Evolutionary conservation across 2,797 vertebrate genomes (phyloP).

Genomic region (Cyprinodon diabolis): DNA sequence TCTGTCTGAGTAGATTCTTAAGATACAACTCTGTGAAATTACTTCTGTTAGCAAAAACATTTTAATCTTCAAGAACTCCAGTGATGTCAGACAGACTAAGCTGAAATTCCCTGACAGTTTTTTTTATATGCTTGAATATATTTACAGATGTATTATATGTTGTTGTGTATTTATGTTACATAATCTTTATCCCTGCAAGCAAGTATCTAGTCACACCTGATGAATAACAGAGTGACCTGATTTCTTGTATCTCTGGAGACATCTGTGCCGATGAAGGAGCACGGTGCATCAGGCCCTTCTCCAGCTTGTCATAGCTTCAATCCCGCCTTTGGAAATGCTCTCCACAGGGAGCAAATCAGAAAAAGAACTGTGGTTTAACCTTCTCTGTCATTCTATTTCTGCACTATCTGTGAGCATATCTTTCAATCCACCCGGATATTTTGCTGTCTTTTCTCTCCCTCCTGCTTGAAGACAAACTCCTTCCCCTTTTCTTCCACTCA

Average conservation of each 20-base stretch:
- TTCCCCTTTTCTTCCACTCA: slow-evolving; percentile 45
- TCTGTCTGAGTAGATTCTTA: slow-evolving; percentile 43
- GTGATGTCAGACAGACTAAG: slow-evolving; percentile 22
- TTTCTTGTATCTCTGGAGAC: slow-evolving; percentile 72
- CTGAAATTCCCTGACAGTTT: slow-evolving; percentile 4
- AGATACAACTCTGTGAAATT: slow-evolving; percentile 55
- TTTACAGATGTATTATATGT: background rate
- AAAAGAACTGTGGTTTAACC: slow-evolving; percentile 68
- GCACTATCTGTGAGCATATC: slow-evolving; percentile 46
- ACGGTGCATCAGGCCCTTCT: slow-evolving; percentile 58
- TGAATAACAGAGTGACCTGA: slow-evolving; percentile 73
- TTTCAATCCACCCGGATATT: slow-evolving; percentile 59
- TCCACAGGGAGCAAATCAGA: slow-evolving; percentile 65
- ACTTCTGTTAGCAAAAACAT: slow-evolving; percentile 11
- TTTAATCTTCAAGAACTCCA: slow-evolving; percentile 34
- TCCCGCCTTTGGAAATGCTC: slow-evolving; percentile 68
- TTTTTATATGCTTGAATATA: background rate
- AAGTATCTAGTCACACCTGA: slow-evolving; percentile 69
- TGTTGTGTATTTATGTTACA: slow-evolving; percentile 39
- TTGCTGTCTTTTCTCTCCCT: slow-evolving; percentile 56
- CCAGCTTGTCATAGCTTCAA: slow-evolving; percentile 75
- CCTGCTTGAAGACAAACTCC: slow-evolving; percentile 59
- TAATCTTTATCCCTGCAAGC: slow-evolving; percentile 53
- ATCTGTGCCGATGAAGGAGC: slow-evolving; percentile 69
- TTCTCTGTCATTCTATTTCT: slow-evolving; percentile 52